Evolutionary conservation across 1,140 invertebrate genomes (phyloP), one percentile per base, ranked within the genome.

Genomic region (Sycophila sp.): DNA sequence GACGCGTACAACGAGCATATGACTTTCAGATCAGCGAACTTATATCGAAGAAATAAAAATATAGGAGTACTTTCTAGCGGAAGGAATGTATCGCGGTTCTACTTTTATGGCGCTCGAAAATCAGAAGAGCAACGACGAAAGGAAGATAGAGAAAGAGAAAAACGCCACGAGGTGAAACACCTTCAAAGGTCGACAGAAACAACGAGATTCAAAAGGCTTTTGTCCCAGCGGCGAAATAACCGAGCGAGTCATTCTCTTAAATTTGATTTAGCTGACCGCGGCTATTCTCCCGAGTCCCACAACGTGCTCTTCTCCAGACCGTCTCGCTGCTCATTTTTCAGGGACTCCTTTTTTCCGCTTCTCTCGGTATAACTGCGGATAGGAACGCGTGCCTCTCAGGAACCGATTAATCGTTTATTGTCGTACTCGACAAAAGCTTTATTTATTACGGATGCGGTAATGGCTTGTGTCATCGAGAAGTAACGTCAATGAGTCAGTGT

Each of bases 231-330:
- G 60, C 75, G 75, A 78, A 82, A 81, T 80, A 82, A 82, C 76
- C 77, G 75, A 76, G 73, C 81, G 75, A 84, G 82, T 84, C 82
- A 83, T 85, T 83, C 83, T 84, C 80, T 84, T 84, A 83, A 85
- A 85, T 83, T 85, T 84, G 81, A 84, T 82, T 83, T 79, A 76
- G 58, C 75, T 75, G 38, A 65, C 64, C 73, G 64, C 63, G 56
- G 69, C 70, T 73, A 75, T 71, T 59, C 65, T 66, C 45, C 34
- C 53, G 28, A n/a, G n/a, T n/a, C n/a, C 65, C 34, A 2, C 19
- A 26, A 15, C 24, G 24, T 24, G 19, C 49, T 30, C 15, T 53
- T 28, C 28, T 55, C 13, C 10, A 26, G 22, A 19, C n/a, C 11
- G 42, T 63, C 30, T 63, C 40, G 45, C 2, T 63, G 19, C 17